Evolutionary conservation across 2,888 invertebrate genomes (phyloP), one percentile per base, ranked within the genome.

Genomic region (Leucoma salicis): DNA sequence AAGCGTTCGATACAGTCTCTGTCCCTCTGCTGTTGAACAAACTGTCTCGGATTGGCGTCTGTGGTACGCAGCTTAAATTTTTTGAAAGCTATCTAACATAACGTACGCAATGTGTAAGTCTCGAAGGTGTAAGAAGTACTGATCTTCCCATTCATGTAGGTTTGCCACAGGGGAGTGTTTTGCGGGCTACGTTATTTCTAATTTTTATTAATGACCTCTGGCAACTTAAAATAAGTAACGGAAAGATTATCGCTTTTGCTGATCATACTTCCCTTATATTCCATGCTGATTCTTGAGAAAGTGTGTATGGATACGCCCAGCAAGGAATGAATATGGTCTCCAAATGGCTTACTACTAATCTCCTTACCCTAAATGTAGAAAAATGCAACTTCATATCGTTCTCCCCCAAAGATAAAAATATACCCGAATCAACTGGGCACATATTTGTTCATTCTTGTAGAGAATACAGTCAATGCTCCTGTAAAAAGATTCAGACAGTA

Each of bases 21-120:
- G 15, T 13, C 15, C 15, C 16, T 4, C 8, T 13, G n/a, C 15
- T 31, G 2, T 10, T 31, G 8, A 10, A 31, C 15, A 31, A 31
- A 15, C 0, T 16, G n/a, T 1, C 6, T 2, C 13, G 13, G 2
- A 15, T 31, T 2, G 31, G 31, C 8, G 15, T 31, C 10, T 91
- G 97, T 38, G 96, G 96, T 2, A 11, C 3, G 1, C 29, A 11
- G 4, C 3, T 2, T 2, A 2, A 12, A 8, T 29, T 29, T 4
- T 29, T 12, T 29, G 13, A 2, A 8, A 13, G 8, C 13, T 29
- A 29, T 8, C 13, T 29, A 3, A 8, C 29, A 12, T 3, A 29
- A 4, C 29, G 29, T 2, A 29, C 29, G 8, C 29, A 12, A 12
- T 13, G 2, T 13, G 29, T 29, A 2, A 2, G 12, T 3, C 12